phyloP scores from a whole-genome alignment of 2,113 vertebrate genomes.

The Dolichotis patagonum region DNA sequence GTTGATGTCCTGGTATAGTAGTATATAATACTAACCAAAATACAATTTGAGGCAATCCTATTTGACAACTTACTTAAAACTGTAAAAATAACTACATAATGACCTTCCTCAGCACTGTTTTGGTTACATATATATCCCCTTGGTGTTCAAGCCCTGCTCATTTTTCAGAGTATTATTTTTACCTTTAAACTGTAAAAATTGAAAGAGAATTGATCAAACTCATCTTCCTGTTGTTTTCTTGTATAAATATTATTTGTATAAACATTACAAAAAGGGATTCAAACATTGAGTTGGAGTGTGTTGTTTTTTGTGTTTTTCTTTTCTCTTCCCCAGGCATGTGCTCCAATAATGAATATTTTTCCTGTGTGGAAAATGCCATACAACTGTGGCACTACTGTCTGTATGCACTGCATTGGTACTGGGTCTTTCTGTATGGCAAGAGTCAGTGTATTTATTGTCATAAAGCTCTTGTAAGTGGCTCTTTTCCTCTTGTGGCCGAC shows the following conservation, averaged over 20 bases:
- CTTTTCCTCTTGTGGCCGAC: slow-evolving; percentile 49
- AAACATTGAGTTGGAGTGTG: background rate
- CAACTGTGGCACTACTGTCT: slow-evolving; percentile 7
- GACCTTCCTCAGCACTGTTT: background rate
- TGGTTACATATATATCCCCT: background rate
- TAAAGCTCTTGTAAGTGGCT: slow-evolving; percentile 51
- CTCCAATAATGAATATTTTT: background rate
- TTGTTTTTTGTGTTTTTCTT: background rate
- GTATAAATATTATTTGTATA: slow-evolving; percentile 43
- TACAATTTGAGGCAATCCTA: background rate
- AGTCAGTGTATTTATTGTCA: slow-evolving; percentile 29
- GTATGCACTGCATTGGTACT: background rate
- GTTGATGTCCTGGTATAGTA: background rate
- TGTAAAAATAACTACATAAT: background rate
- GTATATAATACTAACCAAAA: background rate
- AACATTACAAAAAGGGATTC: slow-evolving; percentile 51
- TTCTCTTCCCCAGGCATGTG: background rate
- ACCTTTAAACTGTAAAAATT: slow-evolving; percentile 3
- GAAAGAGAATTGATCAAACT: slow-evolving; percentile 62
- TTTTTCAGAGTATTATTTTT: slow-evolving; percentile 43
- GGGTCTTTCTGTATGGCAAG: slow-evolving; percentile 38
- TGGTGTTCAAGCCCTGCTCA: background rate
- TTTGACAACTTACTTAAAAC: background rate
- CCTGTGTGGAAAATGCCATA: background rate
- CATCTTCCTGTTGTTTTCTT: slow-evolving; percentile 55